Conservation (phyloP, 2,888 invertebrate species). For the Nasonovia ribisnigri region DNA sequence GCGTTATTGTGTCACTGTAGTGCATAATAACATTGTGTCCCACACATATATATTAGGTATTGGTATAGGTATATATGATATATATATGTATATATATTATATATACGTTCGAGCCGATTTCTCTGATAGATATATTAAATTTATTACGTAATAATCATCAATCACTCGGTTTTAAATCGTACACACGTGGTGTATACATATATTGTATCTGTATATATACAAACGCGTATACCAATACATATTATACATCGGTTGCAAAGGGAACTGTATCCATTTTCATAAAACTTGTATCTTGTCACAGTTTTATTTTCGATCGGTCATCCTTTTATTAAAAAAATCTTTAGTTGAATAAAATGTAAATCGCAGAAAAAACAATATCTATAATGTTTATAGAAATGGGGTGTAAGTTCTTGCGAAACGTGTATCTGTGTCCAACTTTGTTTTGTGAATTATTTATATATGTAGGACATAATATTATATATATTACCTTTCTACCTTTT, state of each 20-base stretch:
- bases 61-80: not conserved
- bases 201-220: not conserved
- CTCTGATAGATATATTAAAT: constrained; percentile 5
- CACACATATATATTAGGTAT: not conserved
- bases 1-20: not conserved
- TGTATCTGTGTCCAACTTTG: not conserved
- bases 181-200: not conserved
- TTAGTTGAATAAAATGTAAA: not conserved
- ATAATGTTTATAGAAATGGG: not conserved
- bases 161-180: not conserved
- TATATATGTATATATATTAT: too few relatives aligned
- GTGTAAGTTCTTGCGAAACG: not conserved
- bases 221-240: not conserved
- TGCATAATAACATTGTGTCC: not conserved
- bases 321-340: not conserved
- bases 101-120: not conserved
- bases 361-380: not conserved
- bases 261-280: not conserved
- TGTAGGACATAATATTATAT: too few relatives aligned
- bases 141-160: not conserved
- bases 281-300: not conserved
- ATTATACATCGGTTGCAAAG: not conserved
- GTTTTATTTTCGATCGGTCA: not conserved
- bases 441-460: not conserved
- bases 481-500: not conserved